phyloP scores from a whole-genome alignment of 2,888 invertebrate genomes.

The Cephus runcator region DNA sequence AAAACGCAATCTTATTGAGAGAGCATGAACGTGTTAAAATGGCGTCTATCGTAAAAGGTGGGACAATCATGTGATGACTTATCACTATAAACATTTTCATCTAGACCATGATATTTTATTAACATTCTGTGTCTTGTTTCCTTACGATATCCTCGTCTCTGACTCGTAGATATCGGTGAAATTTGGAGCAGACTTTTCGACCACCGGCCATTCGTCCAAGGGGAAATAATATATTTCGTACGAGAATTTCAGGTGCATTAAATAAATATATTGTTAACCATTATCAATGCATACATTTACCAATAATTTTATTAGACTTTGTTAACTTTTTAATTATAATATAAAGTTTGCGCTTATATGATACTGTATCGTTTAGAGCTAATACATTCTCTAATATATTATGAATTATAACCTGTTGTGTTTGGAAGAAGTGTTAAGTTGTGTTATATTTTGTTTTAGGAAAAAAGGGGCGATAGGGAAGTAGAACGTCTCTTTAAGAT shows the following conservation, averaged over 20 bases:
- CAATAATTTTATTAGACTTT: background rate
- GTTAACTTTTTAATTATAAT: background rate
- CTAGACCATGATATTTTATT: slow-evolving; percentile 8
- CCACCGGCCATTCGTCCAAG: slow-evolving; percentile 86
- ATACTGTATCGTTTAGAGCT: background rate
- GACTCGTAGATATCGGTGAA: slow-evolving; percentile 77
- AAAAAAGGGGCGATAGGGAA: slow-evolving; percentile 82
- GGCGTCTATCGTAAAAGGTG: slow-evolving; percentile 63
- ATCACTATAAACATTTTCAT: slow-evolving; percentile 5
- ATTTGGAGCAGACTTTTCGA: slow-evolving; percentile 88
- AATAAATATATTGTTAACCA: background rate
- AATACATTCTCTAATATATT: background rate
- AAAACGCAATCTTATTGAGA: background rate
- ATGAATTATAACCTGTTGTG: background rate
- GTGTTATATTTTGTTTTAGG: slow-evolving; percentile 66
- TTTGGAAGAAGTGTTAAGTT: background rate
- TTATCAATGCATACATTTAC: background rate
- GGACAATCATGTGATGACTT: slow-evolving; percentile 33
- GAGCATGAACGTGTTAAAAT: slow-evolving; percentile 39
- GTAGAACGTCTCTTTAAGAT: slow-evolving; percentile 82
- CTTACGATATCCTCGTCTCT: slow-evolving; percentile 13
- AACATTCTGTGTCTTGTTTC: slow-evolving; percentile 10
- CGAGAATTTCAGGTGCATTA: slow-evolving; percentile 83
- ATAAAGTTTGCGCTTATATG: background rate
- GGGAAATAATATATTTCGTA: slow-evolving; percentile 85